Evolutionary conservation across 2,797 vertebrate species (phyloP), one percentile per base, ranked within the genome.

Genomic region (Lepidocolaptes lacrymiger): DNA sequence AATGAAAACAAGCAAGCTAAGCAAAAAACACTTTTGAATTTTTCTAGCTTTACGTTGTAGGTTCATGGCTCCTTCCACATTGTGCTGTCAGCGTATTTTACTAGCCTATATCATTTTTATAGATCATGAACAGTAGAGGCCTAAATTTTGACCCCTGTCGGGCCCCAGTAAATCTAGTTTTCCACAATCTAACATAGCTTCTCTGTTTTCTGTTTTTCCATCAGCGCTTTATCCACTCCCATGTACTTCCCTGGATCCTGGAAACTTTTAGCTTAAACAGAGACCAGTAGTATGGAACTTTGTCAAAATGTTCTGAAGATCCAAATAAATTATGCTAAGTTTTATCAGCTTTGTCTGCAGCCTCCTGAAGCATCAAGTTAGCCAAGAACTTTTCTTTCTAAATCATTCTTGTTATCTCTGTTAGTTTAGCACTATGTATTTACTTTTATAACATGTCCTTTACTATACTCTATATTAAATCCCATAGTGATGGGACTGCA

Each of bases 341-440:
- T 94, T 95, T 96, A 95, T 97, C 88, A 96, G 80, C 91, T 96
- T 92, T 97, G 83, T 96, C 94, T 89, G 44, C 90, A 94, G 93
- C 81, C 89, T 96, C 71, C 96, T 95, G 89, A 94, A 96, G 55
- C 91, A 93, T 72, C 96, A 94, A 94, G 93, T 92, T 93, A 97
- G 97, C 96, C 97, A 97, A 96, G 97, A 96, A 89, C 95, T 96
- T 95, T 93, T 90, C 94, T 96, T 95, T 96, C 95, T 97, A 97
- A 97, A 97, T 97, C 97, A 97, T 94, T 94, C 83, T 63, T 74
- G 78, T 97, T 97, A 97, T 97, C 97, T 97, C 96, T 96, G 96
- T 95, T 96, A 95, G 96, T 96, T 97, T 97, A 97, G 93, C 93
- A 77, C 88, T 81, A 85, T 81, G 94, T 95, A 95, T 97, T 97